phyloP scores from a whole-genome alignment of 1,140 invertebrate species.

The Odontomachus brunneus region DNA sequence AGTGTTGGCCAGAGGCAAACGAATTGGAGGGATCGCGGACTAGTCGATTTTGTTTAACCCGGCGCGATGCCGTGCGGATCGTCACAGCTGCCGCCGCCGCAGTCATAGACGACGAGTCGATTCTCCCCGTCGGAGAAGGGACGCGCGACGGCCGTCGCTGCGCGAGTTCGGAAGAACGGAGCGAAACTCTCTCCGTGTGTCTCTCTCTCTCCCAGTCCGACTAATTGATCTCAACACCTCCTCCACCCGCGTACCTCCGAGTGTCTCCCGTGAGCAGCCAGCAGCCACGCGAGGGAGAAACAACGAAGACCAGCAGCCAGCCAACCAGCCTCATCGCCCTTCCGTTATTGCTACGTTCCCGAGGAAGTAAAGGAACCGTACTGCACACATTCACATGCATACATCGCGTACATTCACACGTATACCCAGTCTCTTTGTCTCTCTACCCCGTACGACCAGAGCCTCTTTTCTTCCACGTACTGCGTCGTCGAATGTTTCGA shows the following conservation, averaged over 20 bases:
- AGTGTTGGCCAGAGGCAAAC: no score
- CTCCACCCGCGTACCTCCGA: conserved; percentile 56
- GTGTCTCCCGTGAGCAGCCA: conserved; percentile 48
- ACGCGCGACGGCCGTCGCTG: conserved; percentile 3
- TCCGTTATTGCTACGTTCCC: conserved; percentile 15
- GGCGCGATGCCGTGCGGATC: no score
- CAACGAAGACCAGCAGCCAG: conserved; percentile 58
- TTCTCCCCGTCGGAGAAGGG: not conserved
- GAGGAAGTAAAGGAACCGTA: conserved; percentile 44
- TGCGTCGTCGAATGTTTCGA: conserved; percentile 19
- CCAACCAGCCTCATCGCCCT: conserved; percentile 43
- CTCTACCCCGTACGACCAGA: conserved; percentile 21
- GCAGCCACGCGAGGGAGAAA: conserved; percentile 61
- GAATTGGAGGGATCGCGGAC: not conserved
- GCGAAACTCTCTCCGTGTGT: not conserved
- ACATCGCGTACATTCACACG: no score
- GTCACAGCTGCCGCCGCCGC: no score
- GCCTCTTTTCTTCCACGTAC: conserved; percentile 68
- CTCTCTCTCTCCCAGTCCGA: conserved; percentile 55
- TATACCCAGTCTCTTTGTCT: conserved; percentile 1
- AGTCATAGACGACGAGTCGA: conserved; percentile 11
- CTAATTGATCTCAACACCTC: conserved; percentile 70
- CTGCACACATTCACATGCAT: not conserved
- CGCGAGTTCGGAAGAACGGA: conserved; percentile 27
- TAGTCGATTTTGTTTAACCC: conserved; percentile 17